Percentiles rank a stretch among this genome's conserved stretches.
These are phyloP conservation scores for Indri indri DNA, from an alignment of 2,113 vertebrate species.

Conservation along the genomic window DNA sequence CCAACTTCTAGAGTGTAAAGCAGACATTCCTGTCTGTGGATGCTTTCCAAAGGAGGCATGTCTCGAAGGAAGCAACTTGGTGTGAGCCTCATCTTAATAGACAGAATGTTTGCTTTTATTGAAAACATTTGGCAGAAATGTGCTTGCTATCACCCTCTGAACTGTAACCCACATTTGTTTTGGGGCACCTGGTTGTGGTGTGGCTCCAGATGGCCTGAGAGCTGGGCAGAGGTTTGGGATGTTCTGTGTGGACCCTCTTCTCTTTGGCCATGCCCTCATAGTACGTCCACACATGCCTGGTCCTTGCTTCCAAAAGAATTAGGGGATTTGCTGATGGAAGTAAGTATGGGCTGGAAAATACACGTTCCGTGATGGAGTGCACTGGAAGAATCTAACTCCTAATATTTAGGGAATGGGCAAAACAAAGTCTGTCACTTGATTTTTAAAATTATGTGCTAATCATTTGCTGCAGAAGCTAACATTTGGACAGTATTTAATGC, in stretches of 20 bases:
- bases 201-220: neutral
- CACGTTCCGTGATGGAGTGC: neutral
- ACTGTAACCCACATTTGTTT: neutral
- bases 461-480: neutral
- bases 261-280: neutral
- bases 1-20: neutral
- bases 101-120: conserved; percentile 1
- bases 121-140: neutral
- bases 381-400: neutral
- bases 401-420: neutral
- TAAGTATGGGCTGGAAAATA: neutral
- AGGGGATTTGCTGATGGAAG: neutral
- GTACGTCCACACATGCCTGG: neutral
- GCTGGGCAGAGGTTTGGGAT: neutral
- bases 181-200: neutral
- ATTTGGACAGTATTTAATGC: neutral
- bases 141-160: neutral
- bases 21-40: neutral
- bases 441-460: neutral
- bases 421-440: neutral
- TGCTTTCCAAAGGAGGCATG: neutral
- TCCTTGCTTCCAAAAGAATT: neutral
- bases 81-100: neutral
- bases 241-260: neutral
- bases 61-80: neutral